These are phyloP conservation scores for Drosophila truncata DNA, from an alignment of 1,140 invertebrate species.

Conservation along the genomic window DNA sequence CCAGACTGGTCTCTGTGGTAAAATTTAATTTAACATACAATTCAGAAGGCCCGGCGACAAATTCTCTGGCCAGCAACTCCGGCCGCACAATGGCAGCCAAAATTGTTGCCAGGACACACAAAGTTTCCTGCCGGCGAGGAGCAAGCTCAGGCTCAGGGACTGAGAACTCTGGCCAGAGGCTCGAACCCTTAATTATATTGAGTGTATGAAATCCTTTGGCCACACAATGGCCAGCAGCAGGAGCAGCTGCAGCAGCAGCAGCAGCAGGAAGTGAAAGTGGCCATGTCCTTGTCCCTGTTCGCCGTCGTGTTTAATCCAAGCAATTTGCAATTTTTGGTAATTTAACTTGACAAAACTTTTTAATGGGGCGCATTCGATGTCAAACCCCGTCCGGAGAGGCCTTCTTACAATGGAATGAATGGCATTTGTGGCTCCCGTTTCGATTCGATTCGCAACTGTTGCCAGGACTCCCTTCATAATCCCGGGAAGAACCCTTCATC, in stretches of 20 bases:
- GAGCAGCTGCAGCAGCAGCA: neutral
- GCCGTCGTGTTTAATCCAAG: conserved; percentile 77
- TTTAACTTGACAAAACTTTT: conserved; percentile 84
- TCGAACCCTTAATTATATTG: conserved; percentile 83
- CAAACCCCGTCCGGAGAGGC: conserved; percentile 13
- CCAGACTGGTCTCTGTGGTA: conserved; percentile 77
- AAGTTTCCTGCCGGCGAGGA: conserved; percentile 33
- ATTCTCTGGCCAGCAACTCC: conserved; percentile 54
- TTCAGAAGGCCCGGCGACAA: conserved; percentile 73
- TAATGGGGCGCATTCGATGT: conserved; percentile 52
- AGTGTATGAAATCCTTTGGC: conserved; percentile 84
- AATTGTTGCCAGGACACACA: conserved; percentile 74
- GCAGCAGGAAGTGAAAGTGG: conserved; percentile 77
- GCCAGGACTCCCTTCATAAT: conserved; percentile 55
- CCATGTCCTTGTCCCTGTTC: conserved; percentile 62
- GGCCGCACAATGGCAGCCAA: conserved; percentile 59
- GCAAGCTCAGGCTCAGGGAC: neutral
- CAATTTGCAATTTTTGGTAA: conserved; percentile 85
- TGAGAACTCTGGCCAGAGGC: conserved; percentile 53
- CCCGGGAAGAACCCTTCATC: conserved; percentile 47
- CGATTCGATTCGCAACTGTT: conserved; percentile 77
- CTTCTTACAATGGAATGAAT: conserved; percentile 54
- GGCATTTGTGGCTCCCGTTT: conserved; percentile 66
- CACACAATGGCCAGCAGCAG: conserved; percentile 69
- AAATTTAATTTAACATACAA: conserved; percentile 84